Base-by-base conservation (phyloP, 1,140 invertebrate species). In the Caerostris darwini region DNA sequence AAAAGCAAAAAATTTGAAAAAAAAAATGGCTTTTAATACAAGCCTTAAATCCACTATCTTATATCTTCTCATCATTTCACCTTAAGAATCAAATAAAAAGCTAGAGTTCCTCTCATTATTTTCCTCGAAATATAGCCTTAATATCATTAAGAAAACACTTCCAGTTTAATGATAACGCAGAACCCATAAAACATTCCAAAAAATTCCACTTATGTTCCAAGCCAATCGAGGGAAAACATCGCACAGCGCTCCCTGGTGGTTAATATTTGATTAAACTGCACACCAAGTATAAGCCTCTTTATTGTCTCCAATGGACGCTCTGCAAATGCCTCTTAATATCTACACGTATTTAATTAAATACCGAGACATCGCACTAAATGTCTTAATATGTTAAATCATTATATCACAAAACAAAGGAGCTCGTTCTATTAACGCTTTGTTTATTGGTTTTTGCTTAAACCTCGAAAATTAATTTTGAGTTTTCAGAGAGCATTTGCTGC, bases 331-430 rank as follows among this genome's bases (percentile, higher is more conserved):
- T 57, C 54, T 85, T 85, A 85, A 57, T 85, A 85, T 85, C 82
- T 85, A 85, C 82, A 85, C 82, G 82, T 85, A 85, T 85, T 85
- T 85, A 85, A 85, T 85, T 85, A 85, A 85, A 85, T 85, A 85
- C 19, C 82, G 17, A 58, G 57, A 85, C 82, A 56, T 85, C 82
- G 54, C 57, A 58, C 6, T 58, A 85, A 85, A 57, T 85, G 82
- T 34, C 54, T 85, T 57, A 56, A 56, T 58, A 58, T 54, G 54
- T 17, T 85, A 85, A 85, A 85, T 85, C 82, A 85, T 85, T 85
- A 56, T 85, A 58, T 57, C 54, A 58, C 82, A 57, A 77, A 53
- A 4, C 19, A 77, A 77, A 19, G 56, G 57, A 19, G 54, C 8
- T 17, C 14, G n/a, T 57, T 85, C 54, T 58, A n/a, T 85, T 85